Evolutionary conservation across 2,797 vertebrate genomes (phyloP).

Genomic region (Cirrhinus molitorella): DNA sequence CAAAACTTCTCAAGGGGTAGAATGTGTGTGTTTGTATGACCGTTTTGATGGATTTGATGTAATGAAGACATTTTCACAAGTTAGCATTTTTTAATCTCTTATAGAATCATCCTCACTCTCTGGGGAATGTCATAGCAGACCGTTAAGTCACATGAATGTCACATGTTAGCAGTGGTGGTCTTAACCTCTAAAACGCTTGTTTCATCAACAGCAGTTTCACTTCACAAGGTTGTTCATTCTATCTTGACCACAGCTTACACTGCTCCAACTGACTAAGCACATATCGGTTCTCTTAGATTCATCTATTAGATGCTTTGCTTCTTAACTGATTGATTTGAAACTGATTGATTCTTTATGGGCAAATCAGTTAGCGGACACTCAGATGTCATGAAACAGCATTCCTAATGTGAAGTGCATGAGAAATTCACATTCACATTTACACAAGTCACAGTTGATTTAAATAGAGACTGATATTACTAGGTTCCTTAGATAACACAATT

Average conservation of each 20-base stretch:
- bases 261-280: neutral
- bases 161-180: conserved; percentile 8
- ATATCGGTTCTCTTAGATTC: neutral
- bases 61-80: conserved; percentile 67
- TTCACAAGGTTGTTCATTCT: conserved; percentile 50
- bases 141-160: conserved; percentile 70
- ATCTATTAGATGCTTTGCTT: neutral
- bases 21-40: conserved; percentile 15
- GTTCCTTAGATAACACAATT: no score
- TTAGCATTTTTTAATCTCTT: conserved; percentile 75
- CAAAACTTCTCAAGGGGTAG: neutral
- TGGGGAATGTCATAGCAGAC: conserved; percentile 72
- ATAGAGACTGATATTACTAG: neutral
- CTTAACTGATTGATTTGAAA: neutral
- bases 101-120: conserved; percentile 67
- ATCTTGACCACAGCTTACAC: conserved; percentile 44
- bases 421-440: neutral
- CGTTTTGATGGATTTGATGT: conserved; percentile 68
- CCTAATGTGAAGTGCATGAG: neutral
- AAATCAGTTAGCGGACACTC: neutral
- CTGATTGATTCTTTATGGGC: neutral
- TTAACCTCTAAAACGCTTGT: conserved; percentile 68
- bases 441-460: neutral
- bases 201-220: conserved; percentile 69
- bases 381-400: neutral